A percentile compares a stretch with the other conserved stretches of the same genome.
These are phyloP conservation scores for Nematostella vectensis DNA, from an alignment of 92 coral and sea anemone genomes.

Conservation along the genomic window DNA sequence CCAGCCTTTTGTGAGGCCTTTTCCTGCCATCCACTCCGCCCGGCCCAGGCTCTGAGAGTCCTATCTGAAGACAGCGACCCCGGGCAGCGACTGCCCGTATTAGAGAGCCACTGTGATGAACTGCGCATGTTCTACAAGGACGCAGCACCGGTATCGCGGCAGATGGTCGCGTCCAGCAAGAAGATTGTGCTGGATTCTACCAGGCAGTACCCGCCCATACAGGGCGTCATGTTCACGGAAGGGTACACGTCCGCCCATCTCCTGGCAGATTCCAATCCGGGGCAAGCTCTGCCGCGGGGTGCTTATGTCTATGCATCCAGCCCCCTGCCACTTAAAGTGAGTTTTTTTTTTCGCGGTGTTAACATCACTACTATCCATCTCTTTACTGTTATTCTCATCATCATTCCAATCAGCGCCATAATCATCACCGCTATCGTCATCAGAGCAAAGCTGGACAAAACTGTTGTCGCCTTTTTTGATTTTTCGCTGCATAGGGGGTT, in stretches of 20 bases:
- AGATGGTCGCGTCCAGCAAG: constrained; percentile 27
- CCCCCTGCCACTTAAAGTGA: constrained; percentile 70
- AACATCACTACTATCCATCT: background rate
- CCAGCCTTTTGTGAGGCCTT: constrained; percentile 35
- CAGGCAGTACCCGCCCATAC: constrained; percentile 77
- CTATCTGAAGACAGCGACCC: constrained; percentile 77
- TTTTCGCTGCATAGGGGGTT: too few relatives aligned
- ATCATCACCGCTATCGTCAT: too few relatives aligned
- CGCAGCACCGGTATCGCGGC: constrained; percentile 57
- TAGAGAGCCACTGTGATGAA: constrained; percentile 78
- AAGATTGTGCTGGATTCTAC: constrained; percentile 56
- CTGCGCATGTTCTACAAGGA: constrained; percentile 90
- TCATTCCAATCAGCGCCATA: too few relatives aligned
- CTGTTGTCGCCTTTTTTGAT: too few relatives aligned
- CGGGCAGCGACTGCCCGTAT: constrained; percentile 69
- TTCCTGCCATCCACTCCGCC: constrained; percentile 22
- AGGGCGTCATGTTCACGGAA: constrained; percentile 85
- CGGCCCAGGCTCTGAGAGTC: constrained; percentile 28
- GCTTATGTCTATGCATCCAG: constrained; percentile 58
- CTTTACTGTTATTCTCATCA: too few relatives aligned
- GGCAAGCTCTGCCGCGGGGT: constrained; percentile 70
- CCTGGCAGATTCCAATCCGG: constrained; percentile 47
- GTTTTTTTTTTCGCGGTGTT: constrained; percentile 3
- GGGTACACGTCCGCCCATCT: constrained; percentile 73
- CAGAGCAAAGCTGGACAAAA: too few relatives aligned